These are phyloP conservation scores for Cataglyphis cursor DNA, from an alignment of 2,888 invertebrate species.

Conservation along the genomic window DNA sequence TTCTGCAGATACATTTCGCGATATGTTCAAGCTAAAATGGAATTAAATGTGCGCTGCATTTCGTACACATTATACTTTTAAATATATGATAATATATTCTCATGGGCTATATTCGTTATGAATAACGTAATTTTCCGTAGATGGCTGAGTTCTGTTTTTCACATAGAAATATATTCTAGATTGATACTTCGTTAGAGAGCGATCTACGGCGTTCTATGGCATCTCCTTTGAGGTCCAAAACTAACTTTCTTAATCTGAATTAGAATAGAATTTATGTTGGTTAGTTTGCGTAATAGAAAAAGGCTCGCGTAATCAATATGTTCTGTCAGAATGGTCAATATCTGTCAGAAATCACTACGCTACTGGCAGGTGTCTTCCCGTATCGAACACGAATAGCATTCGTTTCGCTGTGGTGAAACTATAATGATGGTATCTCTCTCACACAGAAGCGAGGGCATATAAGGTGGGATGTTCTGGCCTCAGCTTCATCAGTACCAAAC, in stretches of 20 bases:
- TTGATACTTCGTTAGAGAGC: not conserved
- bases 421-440: constrained; percentile 80
- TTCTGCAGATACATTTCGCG: not conserved
- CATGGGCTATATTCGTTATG: not conserved
- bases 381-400: constrained; percentile 77
- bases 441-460: constrained; percentile 85
- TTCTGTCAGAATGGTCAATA: too few species aligned
- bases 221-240: not conserved
- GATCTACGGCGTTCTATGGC: not conserved
- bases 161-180: not conserved
- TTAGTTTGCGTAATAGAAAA: constrained; percentile 24
- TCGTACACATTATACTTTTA: not conserved
- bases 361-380: constrained; percentile 80
- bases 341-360: constrained; percentile 65
- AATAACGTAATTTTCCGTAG: not conserved
- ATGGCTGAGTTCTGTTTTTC: not conserved
- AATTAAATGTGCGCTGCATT: not conserved
- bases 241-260: not conserved
- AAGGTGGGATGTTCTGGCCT: constrained; percentile 86
- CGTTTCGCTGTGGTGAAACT: constrained; percentile 80
- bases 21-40: not conserved
- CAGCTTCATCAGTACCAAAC: constrained; percentile 85
- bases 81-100: not conserved
- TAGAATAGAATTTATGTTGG: not conserved
- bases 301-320: not conserved